Evolutionary conservation across 2,888 invertebrate species (phyloP).

Genomic region (Hyppa rectilinea): DNA sequence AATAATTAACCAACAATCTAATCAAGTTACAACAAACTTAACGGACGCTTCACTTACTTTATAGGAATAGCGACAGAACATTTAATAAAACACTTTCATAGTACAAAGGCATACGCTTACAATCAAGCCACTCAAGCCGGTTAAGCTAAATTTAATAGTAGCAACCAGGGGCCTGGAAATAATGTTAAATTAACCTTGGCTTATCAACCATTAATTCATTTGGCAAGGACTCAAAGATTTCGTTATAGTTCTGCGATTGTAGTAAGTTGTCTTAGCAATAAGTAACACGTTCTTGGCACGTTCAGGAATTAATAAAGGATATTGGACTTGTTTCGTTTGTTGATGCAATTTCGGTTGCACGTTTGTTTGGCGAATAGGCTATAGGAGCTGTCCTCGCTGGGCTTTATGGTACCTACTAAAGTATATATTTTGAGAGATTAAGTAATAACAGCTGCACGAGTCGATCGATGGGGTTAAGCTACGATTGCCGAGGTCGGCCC

Average conservation of each 20-base stretch:
- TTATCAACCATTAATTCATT: conserved; percentile 85
- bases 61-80: background rate
- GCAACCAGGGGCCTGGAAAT: conserved; percentile 68
- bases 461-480: too few species aligned
- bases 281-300: conserved; percentile 74
- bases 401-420: too few species aligned
- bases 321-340: conserved; percentile 59
- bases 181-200: conserved; percentile 82
- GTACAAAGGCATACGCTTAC: conserved; percentile 63
- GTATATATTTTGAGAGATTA: too few species aligned
- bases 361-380: background rate
- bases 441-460: too few species aligned
- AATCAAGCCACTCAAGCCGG: conserved; percentile 65
- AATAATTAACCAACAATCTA: background rate
- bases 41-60: background rate
- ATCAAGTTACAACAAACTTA: background rate
- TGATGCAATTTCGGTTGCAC: conserved; percentile 42
- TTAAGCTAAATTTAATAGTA: conserved; percentile 71
- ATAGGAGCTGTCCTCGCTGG: too few species aligned
- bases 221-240: conserved; percentile 79
- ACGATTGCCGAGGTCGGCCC: too few species aligned
- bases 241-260: conserved; percentile 64
- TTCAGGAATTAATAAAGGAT: conserved; percentile 55
- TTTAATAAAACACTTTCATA: conserved; percentile 42
- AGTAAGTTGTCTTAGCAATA: conserved; percentile 66